These are phyloP conservation scores for Anastrepha ludens DNA, from an alignment of 1,140 invertebrate genomes.

Conservation along the genomic window DNA sequence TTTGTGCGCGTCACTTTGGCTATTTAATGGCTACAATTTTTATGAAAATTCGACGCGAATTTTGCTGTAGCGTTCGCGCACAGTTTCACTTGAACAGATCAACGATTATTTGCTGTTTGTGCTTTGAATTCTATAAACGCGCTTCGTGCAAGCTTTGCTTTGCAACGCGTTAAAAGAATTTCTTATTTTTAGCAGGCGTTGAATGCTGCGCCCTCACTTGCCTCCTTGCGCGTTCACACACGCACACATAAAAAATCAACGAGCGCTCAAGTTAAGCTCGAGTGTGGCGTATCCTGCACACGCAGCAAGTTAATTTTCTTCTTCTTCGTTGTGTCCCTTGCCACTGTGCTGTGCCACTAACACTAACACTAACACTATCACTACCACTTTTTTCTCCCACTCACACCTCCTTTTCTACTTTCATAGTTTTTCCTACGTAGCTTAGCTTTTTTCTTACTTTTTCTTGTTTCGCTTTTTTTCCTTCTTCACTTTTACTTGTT, in stretches of 20 bases:
- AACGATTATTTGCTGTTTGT: not conserved
- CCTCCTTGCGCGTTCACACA: not conserved
- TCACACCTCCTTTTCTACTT: not conserved
- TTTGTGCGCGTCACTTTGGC: conserved; percentile 36
- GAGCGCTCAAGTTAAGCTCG: not conserved
- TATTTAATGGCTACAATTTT: not conserved
- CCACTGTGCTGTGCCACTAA: conserved; percentile 26
- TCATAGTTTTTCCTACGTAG: not conserved
- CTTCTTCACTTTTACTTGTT: conserved; percentile 43
- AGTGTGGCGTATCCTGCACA: conserved; percentile 18
- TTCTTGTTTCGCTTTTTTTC: conserved; percentile 12
- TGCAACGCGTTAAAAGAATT: not conserved
- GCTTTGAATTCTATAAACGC: not conserved
- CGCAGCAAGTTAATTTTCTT: conserved; percentile 23
- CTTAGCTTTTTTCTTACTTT: not conserved
- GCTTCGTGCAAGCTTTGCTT: not conserved
- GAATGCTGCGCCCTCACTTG: too few species aligned
- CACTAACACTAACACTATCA: not conserved
- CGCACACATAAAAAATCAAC: not conserved
- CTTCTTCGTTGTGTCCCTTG: not conserved
- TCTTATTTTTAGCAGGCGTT: too few species aligned
- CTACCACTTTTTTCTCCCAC: not conserved
- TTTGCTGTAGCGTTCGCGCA: not conserved
- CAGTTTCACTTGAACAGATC: not conserved
- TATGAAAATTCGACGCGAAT: not conserved